Percentiles rank a stretch among this genome's conserved stretches.
Evolutionary conservation across 2,888 invertebrate species (phyloP).

Genomic region (Ecdyonurus torrentis): DNA sequence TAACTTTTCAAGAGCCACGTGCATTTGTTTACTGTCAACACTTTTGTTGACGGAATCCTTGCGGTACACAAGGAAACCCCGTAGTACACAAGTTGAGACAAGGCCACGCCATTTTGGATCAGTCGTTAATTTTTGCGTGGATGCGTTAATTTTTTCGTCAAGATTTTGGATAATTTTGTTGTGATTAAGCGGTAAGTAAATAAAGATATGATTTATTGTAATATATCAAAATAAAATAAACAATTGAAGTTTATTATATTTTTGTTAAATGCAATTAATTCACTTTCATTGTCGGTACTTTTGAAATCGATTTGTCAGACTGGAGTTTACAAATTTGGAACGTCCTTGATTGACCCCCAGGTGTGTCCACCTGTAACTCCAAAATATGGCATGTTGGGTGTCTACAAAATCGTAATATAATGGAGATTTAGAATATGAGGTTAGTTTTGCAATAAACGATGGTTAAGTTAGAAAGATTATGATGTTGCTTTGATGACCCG

Average conservation of each 20-base stretch:
- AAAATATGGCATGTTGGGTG: slow-evolving; percentile 26
- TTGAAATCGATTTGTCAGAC: slow-evolving; percentile 36
- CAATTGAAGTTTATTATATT: background rate
- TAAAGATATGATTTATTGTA: slow-evolving; percentile 10
- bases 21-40: slow-evolving; percentile 14
- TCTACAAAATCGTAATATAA: slow-evolving; percentile 1
- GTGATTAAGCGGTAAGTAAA: slow-evolving; percentile 5
- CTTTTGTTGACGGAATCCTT: slow-evolving; percentile 14
- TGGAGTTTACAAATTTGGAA: slow-evolving; percentile 32
- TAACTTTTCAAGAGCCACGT: too few species aligned
- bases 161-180: slow-evolving; percentile 2
- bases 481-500: background rate
- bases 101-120: slow-evolving; percentile 42
- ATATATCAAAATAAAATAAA: background rate
- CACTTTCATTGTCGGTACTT: slow-evolving; percentile 17
- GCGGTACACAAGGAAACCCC: slow-evolving; percentile 15
- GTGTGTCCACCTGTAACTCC: slow-evolving; percentile 25
- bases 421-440: background rate
- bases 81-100: slow-evolving; percentile 20
- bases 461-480: background rate
- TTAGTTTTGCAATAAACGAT: background rate
- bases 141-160: slow-evolving; percentile 22
- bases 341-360: slow-evolving; percentile 32
- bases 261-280: background rate
- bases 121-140: slow-evolving; percentile 38